Percentiles rank a stretch among this genome's conserved stretches.
These are phyloP conservation scores for Megalops atlanticus DNA, from an alignment of 2,113 vertebrate species.

Conservation along the genomic window DNA sequence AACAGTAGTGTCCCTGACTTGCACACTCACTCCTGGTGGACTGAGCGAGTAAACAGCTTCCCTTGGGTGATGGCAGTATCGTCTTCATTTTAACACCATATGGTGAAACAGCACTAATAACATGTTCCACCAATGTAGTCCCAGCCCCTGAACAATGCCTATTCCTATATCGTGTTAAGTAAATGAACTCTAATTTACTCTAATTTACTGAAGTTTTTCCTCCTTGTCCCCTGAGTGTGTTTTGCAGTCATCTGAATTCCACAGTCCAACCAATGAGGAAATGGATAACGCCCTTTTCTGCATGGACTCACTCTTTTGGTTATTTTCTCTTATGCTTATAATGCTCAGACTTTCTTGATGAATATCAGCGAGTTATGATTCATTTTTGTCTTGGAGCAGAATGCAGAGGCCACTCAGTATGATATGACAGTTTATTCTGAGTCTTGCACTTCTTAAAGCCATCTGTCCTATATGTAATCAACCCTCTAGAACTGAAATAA, in stretches of 20 bases:
- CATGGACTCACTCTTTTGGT: background rate
- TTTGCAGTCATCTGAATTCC: background rate
- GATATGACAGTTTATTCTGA: slow-evolving; percentile 15
- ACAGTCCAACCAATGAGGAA: background rate
- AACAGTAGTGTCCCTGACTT: too few species aligned
- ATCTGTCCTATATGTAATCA: slow-evolving; percentile 24
- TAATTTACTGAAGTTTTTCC: too few species aligned
- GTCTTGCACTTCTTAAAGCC: slow-evolving; percentile 14
- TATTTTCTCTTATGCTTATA: background rate
- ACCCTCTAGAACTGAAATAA: slow-evolving; percentile 21
- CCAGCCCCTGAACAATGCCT: too few species aligned
- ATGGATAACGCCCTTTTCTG: slow-evolving; percentile 22
- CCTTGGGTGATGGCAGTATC: too few species aligned
- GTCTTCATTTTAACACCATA: too few species aligned
- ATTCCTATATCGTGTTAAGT: too few species aligned
- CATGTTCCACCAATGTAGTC: too few species aligned
- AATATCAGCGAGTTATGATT: slow-evolving; percentile 29
- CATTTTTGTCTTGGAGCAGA: slow-evolving; percentile 34
- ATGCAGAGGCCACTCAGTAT: background rate
- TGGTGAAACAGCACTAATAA: too few species aligned
- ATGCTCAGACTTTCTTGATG: background rate
- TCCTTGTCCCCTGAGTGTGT: background rate
- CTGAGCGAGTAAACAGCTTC: too few species aligned
- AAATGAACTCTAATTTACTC: too few species aligned
- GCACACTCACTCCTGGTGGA: too few species aligned